Percentiles rank a stretch among this genome's conserved stretches.
phyloP scores from a whole-genome alignment of 2,888 invertebrate genomes.

The Anorthoa munda region DNA sequence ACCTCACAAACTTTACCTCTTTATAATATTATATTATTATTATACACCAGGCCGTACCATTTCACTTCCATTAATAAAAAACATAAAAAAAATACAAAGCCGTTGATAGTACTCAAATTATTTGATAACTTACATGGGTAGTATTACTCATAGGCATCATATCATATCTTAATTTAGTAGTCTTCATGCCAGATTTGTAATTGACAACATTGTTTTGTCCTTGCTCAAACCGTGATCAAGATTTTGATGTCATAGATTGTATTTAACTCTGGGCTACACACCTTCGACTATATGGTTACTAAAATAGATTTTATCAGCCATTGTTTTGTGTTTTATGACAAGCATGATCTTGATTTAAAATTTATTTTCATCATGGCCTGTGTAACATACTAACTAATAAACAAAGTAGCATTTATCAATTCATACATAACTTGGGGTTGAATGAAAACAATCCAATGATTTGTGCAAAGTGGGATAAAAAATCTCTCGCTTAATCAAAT shows the following conservation, averaged over 20 bases:
- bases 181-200: conserved; percentile 69
- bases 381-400: neutral
- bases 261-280: conserved; percentile 47
- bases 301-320: conserved; percentile 14
- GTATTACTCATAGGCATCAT: conserved; percentile 48
- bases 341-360: conserved; percentile 6
- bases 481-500: neutral
- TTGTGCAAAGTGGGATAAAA: neutral
- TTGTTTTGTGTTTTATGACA: conserved; percentile 8
- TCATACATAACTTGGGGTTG: neutral
- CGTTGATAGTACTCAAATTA: neutral
- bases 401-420: neutral
- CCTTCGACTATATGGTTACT: conserved; percentile 1
- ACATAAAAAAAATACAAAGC: neutral
- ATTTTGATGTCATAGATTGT: conserved; percentile 69
- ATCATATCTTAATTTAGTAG: conserved; percentile 61
- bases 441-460: neutral
- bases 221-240: conserved; percentile 69
- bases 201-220: conserved; percentile 78
- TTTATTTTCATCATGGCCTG: neutral
- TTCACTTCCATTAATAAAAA: neutral
- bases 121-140: conserved; percentile 27
- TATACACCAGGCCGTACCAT: neutral
- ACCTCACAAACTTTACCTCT: too few species aligned
- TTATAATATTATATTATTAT: neutral